Percentiles rank a stretch among this genome's conserved stretches.
These are phyloP conservation scores for Anabacerthia variegaticeps DNA, from an alignment of 2,797 vertebrate genomes.

Conservation along the genomic window DNA sequence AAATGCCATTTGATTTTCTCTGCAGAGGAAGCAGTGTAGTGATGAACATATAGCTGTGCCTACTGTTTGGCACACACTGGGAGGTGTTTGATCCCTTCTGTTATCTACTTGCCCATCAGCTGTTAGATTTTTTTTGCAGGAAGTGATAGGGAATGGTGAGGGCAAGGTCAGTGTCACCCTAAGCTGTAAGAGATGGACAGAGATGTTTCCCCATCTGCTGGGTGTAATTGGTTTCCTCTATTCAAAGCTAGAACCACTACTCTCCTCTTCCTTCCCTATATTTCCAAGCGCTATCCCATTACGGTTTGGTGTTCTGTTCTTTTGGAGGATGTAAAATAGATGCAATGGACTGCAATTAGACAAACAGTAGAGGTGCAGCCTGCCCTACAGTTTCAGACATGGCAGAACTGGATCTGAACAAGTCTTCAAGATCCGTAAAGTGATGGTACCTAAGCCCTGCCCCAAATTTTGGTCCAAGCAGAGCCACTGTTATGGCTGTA, in stretches of 20 bases:
- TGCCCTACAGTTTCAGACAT: background rate
- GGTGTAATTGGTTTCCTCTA: background rate
- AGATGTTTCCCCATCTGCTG: background rate
- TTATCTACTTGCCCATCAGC: background rate
- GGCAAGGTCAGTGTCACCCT: background rate
- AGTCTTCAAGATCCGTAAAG: background rate
- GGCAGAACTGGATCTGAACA: background rate
- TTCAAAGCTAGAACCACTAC: background rate
- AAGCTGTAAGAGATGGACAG: background rate
- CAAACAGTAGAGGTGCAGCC: background rate
- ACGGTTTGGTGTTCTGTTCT: background rate
- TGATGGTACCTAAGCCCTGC: background rate
- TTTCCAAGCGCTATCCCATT: background rate
- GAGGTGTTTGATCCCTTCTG: slow-evolving; percentile 9
- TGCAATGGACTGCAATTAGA: background rate
- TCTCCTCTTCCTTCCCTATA: background rate
- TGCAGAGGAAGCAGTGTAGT: slow-evolving; percentile 19
- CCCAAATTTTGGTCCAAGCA: fast-evolving
- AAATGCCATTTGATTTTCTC: slow-evolving; percentile 32
- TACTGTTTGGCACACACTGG: background rate
- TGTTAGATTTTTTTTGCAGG: background rate
- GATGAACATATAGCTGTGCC: slow-evolving; percentile 20
- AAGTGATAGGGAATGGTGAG: background rate
- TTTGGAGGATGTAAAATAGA: background rate
- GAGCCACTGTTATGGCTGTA: background rate